These are phyloP conservation scores for Graptemys geographica DNA, from an alignment of 2,797 vertebrate species.

Conservation along the genomic window DNA sequence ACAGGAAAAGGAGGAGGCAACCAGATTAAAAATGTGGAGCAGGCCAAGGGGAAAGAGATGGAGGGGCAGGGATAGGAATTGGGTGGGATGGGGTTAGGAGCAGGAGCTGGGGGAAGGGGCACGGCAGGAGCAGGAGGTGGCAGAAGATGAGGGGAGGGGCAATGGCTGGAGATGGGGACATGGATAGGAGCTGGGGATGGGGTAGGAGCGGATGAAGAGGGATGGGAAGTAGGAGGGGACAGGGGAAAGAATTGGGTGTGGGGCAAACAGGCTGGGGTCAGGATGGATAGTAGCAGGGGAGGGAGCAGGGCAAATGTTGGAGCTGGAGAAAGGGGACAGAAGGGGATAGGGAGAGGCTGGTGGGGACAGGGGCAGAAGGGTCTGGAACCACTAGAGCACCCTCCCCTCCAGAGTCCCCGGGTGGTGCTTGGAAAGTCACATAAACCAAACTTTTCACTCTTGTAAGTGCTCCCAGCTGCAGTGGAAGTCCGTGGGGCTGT, in stretches of 20 bases:
- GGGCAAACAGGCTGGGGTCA: background rate
- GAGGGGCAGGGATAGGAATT: fast-evolving
- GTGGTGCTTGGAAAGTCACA: background rate
- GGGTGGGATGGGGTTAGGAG: fast-evolving
- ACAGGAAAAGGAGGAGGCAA: background rate
- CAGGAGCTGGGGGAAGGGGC: background rate
- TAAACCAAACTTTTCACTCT: background rate
- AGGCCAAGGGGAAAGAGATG: background rate
- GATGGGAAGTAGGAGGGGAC: background rate
- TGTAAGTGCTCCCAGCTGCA: background rate
- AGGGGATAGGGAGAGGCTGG: background rate
- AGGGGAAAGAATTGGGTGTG: background rate
- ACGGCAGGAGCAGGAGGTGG: background rate
- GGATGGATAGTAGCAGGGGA: background rate
- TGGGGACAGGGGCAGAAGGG: background rate
- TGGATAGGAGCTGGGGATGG: background rate
- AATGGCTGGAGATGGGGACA: background rate
- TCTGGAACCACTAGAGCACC: background rate
- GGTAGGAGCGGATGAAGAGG: background rate
- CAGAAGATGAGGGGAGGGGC: background rate
- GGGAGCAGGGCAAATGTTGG: background rate
- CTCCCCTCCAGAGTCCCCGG: background rate
- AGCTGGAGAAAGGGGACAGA: background rate
- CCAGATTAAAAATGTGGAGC: background rate
- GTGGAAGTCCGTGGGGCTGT: background rate